Conservation (phyloP, 2,797 vertebrate species). For the Brotula barbata region DNA sequence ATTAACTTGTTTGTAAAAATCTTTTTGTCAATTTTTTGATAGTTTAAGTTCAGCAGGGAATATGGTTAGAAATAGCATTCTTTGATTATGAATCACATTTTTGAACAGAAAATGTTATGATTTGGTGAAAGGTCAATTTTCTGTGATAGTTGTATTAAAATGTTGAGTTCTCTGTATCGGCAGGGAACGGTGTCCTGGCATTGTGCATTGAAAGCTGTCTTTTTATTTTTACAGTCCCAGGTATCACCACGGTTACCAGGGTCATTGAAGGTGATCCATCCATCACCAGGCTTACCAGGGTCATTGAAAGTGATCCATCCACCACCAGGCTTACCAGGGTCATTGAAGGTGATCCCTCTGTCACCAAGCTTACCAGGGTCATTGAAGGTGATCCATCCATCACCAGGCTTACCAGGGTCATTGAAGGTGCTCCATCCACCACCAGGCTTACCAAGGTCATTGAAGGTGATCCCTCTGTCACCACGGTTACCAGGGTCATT, state of each 20-base stretch:
- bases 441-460: too few species aligned
- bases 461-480: constrained; percentile 69
- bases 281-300: constrained; percentile 69
- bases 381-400: too few species aligned
- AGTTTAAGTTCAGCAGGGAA: too few species aligned
- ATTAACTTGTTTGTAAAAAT: too few species aligned
- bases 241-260: constrained; percentile 31
- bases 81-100: constrained; percentile 50
- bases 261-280: background rate
- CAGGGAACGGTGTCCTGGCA: background rate
- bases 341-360: too few species aligned
- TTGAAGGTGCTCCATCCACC: too few species aligned
- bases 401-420: constrained; percentile 38
- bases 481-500: constrained; percentile 79
- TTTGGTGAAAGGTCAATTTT: constrained; percentile 36
- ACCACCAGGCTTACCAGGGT: too few species aligned
- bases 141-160: constrained; percentile 23
- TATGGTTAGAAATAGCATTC: background rate
- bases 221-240: constrained; percentile 53
- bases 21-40: too few species aligned
- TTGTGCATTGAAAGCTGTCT: constrained; percentile 17
- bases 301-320: too few species aligned
- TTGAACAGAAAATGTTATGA: constrained; percentile 25
- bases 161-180: constrained; percentile 12
- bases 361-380: too few species aligned